phyloP scores from a whole-genome alignment of 2,888 invertebrate genomes.

The Charanyca ferruginea region DNA sequence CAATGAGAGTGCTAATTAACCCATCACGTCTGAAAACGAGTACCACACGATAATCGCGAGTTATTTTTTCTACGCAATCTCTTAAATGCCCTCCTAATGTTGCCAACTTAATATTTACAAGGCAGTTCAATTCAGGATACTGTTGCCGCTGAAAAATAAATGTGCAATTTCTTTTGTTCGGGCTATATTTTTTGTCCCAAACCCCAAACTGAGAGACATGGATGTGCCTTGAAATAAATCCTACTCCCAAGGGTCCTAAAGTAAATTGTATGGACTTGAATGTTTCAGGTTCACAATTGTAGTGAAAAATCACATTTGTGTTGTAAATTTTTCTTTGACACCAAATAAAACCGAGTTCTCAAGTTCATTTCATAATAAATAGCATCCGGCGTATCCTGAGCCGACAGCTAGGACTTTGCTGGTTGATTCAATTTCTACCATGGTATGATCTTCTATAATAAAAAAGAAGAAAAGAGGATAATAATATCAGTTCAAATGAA shows the following conservation, averaged over 20 bases:
- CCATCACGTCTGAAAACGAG: too few relatives aligned
- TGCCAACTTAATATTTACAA: slow-evolving; percentile 9
- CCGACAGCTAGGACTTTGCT: too few relatives aligned
- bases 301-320: background rate
- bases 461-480: too few relatives aligned
- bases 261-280: slow-evolving; percentile 27
- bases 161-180: slow-evolving; percentile 39
- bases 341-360: too few relatives aligned
- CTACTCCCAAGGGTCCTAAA: slow-evolving; percentile 30
- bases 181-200: slow-evolving; percentile 8
- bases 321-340: background rate
- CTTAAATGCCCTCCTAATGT: background rate
- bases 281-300: background rate
- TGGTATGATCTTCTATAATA: too few relatives aligned
- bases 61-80: slow-evolving; percentile 8
- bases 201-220: slow-evolving; percentile 2
- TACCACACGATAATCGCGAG: too few relatives aligned
- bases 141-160: slow-evolving; percentile 46
- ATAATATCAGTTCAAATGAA: too few relatives aligned
- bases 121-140: slow-evolving; percentile 19
- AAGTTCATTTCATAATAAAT: too few relatives aligned
- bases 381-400: too few relatives aligned
- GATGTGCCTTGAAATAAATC: slow-evolving; percentile 39
- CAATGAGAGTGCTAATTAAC: too few relatives aligned
- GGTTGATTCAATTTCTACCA: too few relatives aligned